Percentiles rank a stretch among this genome's conserved stretches.
These are phyloP conservation scores for Sitta europaea DNA, from an alignment of 2,113 vertebrate species.

Conservation along the genomic window DNA sequence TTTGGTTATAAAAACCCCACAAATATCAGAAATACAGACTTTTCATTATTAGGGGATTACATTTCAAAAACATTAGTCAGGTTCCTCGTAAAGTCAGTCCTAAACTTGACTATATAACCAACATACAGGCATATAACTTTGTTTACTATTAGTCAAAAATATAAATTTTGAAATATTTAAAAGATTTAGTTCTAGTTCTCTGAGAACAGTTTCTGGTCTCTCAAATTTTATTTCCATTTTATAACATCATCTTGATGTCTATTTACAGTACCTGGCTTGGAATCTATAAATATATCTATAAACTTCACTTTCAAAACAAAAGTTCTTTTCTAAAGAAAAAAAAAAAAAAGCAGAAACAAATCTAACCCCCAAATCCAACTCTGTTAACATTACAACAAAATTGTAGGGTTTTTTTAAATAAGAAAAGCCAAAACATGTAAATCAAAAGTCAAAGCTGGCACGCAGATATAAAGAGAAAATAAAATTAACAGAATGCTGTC, in stretches of 20 bases:
- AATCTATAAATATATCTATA: not conserved
- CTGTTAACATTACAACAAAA: not conserved
- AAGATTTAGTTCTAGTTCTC: not conserved
- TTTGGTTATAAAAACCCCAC: not conserved
- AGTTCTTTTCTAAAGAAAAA: not conserved
- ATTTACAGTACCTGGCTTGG: not conserved
- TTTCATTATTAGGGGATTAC: not conserved
- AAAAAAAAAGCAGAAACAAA: not conserved
- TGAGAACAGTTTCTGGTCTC: not conserved
- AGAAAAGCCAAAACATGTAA: not conserved
- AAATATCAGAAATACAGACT: not conserved
- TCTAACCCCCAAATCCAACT: not conserved
- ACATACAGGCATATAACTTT: not conserved
- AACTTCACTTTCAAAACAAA: not conserved
- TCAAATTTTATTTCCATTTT: not conserved
- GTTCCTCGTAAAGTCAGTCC: not conserved
- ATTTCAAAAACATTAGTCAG: not conserved
- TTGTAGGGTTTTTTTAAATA: not conserved
- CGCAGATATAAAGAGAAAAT: not conserved
- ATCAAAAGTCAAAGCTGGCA: not conserved
- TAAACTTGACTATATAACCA: not conserved
- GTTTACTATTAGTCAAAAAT: not conserved
- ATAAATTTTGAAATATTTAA: not conserved
- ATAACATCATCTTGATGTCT: not conserved
- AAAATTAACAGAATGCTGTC: not conserved